These are phyloP conservation scores for Rhincodon typus DNA, from an alignment of 2,797 vertebrate genomes.

Conservation along the genomic window DNA sequence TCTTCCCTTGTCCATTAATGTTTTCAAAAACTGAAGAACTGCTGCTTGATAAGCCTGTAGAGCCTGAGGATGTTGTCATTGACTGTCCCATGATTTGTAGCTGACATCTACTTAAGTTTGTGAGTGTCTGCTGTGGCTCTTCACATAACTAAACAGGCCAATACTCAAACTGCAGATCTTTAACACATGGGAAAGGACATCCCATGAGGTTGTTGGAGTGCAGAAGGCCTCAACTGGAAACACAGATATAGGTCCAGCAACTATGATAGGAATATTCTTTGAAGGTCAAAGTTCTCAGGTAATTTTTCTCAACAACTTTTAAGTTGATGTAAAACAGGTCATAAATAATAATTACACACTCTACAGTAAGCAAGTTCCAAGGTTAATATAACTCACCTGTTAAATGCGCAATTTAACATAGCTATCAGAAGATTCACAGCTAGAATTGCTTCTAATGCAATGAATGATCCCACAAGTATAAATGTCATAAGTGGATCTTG, in stretches of 20 bases:
- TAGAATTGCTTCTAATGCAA: constrained; percentile 56
- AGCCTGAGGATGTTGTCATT: too few species aligned
- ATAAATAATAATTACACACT: not conserved
- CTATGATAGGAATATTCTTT: not conserved
- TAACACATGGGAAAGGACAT: too few species aligned
- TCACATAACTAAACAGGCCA: too few species aligned
- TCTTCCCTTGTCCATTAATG: too few species aligned
- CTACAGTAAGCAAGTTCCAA: not conserved
- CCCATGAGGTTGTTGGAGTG: not conserved
- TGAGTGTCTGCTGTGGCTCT: too few species aligned
- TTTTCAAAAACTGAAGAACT: too few species aligned
- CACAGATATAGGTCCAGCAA: not conserved
- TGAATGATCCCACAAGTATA: constrained; percentile 58
- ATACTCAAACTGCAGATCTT: too few species aligned
- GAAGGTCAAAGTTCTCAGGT: not conserved
- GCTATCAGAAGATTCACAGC: constrained; percentile 60
- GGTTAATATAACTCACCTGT: constrained; percentile 48
- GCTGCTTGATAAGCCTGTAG: too few species aligned
- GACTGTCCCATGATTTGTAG: too few species aligned
- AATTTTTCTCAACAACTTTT: not conserved
- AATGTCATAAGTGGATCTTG: constrained; percentile 56
- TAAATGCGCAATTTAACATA: constrained; percentile 58
- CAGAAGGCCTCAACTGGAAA: not conserved
- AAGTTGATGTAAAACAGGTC: not conserved
- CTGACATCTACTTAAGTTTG: too few species aligned